Evolutionary conservation across 2,888 invertebrate species (phyloP), one percentile per base, ranked within the genome.

Genomic region (Apodemia mormo): DNA sequence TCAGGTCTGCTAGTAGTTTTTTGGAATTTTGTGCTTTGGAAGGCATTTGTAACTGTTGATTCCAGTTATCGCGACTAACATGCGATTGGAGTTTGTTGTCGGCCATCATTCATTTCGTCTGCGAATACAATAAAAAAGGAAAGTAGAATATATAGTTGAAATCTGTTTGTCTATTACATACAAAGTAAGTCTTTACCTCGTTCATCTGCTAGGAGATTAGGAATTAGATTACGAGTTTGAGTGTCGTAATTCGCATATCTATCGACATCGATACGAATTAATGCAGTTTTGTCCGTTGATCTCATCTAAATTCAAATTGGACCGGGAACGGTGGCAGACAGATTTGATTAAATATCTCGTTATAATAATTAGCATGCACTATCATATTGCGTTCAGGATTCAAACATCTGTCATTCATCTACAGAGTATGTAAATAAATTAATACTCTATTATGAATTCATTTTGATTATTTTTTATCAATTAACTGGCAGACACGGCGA

Each of bases 251-350:
- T 33, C 9, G 58, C 30, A 61, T 30, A 14, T 61, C 3, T 33
- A 74, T 73, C 75, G 73, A 73, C 73, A 77, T 76, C 80, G 77
- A 77, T 79, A 80, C 80, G 81, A 85, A 87, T 88, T 85, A 85
- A 85, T 75, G 74, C 81, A 77, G 73, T 78, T 49, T 22, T 72
- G 70, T 74, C 71, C 70, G 68, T 73, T 70, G 68, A 54, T 74
- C 79, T 83, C 85, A 86, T 89, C 85, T 85, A 83, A 84, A 89
- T 89, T 86, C 88, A 88, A 88, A 89, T 89, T 87, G 84, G 80
- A 80, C 73, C 78, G 79, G 76, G 78, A 76, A 75, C 78, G 75
- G 74, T 77, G 30, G 73, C 69, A 70, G 68, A 68, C 76, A 76
- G 81, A 84, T 85, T 82, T 82, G 82, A 86, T 87, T 86, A 85